Base-by-base conservation (phyloP, 2,888 invertebrate genomes). In the Glaucopsyche alexis region DNA sequence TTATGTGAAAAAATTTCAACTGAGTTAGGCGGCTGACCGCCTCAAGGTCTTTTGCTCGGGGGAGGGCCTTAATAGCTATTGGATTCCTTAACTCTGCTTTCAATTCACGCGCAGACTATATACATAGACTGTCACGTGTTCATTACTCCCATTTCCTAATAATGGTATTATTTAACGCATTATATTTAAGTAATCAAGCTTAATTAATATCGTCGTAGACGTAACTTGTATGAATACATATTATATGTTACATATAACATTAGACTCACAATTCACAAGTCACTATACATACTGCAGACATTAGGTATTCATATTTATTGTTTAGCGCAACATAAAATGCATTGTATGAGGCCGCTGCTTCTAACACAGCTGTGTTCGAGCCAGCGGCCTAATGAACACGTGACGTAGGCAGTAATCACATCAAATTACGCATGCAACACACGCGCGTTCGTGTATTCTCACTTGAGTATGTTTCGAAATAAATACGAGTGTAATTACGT, bases 321-420 rank as follows among this genome's bases (percentile, higher is more conserved):
- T 47, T 47, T 60, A 60, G 29, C 29, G 55, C 55, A 19, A 60
- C 55, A 29, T 29, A 60, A 60, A 60, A 14, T n/a, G 5, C 19
- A 29, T 47, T 47, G 13, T 29, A 47, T 69, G 16, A 29, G 29
- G 29, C 29, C 29, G 29, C 29, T 29, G 29, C 29, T 4, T 29
- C 29, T 29, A 29, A 29, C 29, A 2, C 29, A 29, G 29, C 29
- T 29, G 29, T 29, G 29, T 29, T 29, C 29, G 29, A 29, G 29
- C 29, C 0, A 3, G 29, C 29, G 29, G 29, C 29, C 29, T 29
- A 29, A 49, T 69, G 69, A 69, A 49, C 49, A 69, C 69, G 49
- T 69, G 49, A 47, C 49, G 45, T 69, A 69, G 69, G 69, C 19
- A 69, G 69, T 69, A 69, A 29, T 29, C 69, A 69, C 49, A 69